Evolutionary conservation across 2,113 vertebrate species (phyloP).

Genomic region (Platysternon megacephalum): DNA sequence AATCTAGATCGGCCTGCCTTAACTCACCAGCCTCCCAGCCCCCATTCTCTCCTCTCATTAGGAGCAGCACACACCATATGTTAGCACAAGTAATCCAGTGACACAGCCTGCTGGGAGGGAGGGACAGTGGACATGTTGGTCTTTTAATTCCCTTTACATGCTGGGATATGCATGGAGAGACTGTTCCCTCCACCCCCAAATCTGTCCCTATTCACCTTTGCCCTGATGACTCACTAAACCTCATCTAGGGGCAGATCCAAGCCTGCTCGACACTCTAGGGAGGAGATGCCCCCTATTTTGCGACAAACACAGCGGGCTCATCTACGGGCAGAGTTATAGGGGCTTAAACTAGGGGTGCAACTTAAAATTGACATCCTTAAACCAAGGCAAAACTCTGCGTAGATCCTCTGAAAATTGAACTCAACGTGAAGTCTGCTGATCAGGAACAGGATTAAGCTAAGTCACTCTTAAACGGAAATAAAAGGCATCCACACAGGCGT

Average conservation of each 20-base stretch:
- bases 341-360: background rate
- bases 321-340: background rate
- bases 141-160: background rate
- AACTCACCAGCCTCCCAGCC: background rate
- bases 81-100: background rate
- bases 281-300: background rate
- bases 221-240: background rate
- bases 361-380: background rate
- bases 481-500: background rate
- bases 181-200: background rate
- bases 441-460: background rate
- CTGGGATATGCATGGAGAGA: background rate
- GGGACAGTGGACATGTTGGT: background rate
- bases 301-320: background rate
- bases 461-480: background rate
- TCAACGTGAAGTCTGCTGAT: background rate
- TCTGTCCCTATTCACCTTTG: background rate
- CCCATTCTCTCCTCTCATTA: background rate
- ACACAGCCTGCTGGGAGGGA: background rate
- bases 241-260: too few species aligned
- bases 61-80: rapidly evolving
- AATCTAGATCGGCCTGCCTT: background rate
- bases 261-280: background rate
- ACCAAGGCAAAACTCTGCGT: background rate
- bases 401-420: background rate